Percentiles rank a stretch among this genome's conserved stretches.
phyloP scores from a whole-genome alignment of 1,140 invertebrate genomes.

The Helicoverpa armigera region DNA sequence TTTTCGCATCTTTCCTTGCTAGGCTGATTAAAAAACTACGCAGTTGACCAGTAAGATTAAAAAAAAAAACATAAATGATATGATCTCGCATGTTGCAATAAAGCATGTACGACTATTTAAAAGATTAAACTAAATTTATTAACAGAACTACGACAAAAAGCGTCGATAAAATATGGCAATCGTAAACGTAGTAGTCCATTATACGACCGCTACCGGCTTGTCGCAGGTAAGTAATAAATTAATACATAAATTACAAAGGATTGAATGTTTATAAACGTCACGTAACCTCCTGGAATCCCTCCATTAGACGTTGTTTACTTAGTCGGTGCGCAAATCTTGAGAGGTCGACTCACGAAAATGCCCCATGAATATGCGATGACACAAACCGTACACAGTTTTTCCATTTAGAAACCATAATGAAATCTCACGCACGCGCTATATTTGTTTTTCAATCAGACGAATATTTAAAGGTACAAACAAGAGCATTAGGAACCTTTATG shows the following conservation, averaged over 20 bases:
- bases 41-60: slow-evolving; percentile 21
- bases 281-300: slow-evolving; percentile 74
- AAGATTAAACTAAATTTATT: slow-evolving; percentile 10
- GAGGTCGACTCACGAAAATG: slow-evolving; percentile 85
- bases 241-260: slow-evolving; percentile 61
- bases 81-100: not conserved
- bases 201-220: slow-evolving; percentile 40
- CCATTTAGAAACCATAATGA: slow-evolving; percentile 83
- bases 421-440: slow-evolving; percentile 75
- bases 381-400: slow-evolving; percentile 85
- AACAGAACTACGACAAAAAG: slow-evolving; percentile 13
- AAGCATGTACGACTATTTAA: not conserved
- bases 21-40: slow-evolving; percentile 21
- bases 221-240: slow-evolving; percentile 57
- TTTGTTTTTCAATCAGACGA: slow-evolving; percentile 75
- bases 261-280: slow-evolving; percentile 67
- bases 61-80: not conserved
- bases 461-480: slow-evolving; percentile 53
- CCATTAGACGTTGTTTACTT: slow-evolving; percentile 80
- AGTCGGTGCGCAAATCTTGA: slow-evolving; percentile 79
- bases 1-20: slow-evolving; percentile 29
- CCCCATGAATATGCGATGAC: slow-evolving; percentile 86
- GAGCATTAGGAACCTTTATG: not conserved
- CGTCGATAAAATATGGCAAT: slow-evolving; percentile 41
- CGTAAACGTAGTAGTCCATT: slow-evolving; percentile 39